A percentile compares a stretch with the other conserved stretches of the same genome.
Evolutionary conservation across 2,888 invertebrate species (phyloP).

Genomic region (Hybos culiciformis): DNA sequence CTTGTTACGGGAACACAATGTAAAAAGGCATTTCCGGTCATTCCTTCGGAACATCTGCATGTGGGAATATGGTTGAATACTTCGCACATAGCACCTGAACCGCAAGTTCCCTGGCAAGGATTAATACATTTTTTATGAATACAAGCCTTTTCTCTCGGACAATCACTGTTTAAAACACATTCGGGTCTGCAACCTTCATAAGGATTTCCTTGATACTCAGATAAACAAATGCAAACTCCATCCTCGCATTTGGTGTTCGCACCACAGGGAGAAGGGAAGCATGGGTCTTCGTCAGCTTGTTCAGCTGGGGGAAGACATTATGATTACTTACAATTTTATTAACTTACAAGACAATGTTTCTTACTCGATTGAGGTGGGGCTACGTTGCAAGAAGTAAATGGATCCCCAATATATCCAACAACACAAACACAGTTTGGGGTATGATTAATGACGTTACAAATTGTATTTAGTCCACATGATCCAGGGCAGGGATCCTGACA

Average conservation of each 20-base stretch:
- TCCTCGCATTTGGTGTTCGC: slow-evolving; percentile 38
- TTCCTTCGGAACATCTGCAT: slow-evolving; percentile 58
- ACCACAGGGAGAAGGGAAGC: slow-evolving; percentile 44
- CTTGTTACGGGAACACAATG: slow-evolving; percentile 46
- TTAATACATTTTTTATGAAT: slow-evolving; percentile 53
- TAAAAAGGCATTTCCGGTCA: slow-evolving; percentile 58
- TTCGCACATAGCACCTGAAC: slow-evolving; percentile 54
- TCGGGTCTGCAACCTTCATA: slow-evolving; percentile 56
- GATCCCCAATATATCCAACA: slow-evolving; percentile 27
- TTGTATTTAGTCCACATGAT: slow-evolving; percentile 57
- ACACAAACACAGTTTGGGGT: slow-evolving; percentile 63
- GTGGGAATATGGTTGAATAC: slow-evolving; percentile 63
- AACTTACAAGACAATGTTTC: slow-evolving; percentile 16
- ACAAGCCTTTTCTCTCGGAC: slow-evolving; percentile 54
- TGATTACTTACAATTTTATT: background rate
- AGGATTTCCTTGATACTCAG: slow-evolving; percentile 53
- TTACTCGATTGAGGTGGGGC: slow-evolving; percentile 31
- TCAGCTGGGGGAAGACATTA: slow-evolving; percentile 15
- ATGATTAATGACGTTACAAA: slow-evolving; percentile 62
- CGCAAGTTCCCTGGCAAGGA: slow-evolving; percentile 65
- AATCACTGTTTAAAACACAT: slow-evolving; percentile 60
- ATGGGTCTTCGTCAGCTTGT: slow-evolving; percentile 29
- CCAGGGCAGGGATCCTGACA: slow-evolving; percentile 61
- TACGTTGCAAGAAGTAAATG: slow-evolving; percentile 37
- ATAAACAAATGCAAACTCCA: slow-evolving; percentile 51